Percentiles rank a stretch among this genome's conserved stretches.
Evolutionary conservation across 1,140 invertebrate species (phyloP).

Genomic region (Lasaia peninsularis): DNA sequence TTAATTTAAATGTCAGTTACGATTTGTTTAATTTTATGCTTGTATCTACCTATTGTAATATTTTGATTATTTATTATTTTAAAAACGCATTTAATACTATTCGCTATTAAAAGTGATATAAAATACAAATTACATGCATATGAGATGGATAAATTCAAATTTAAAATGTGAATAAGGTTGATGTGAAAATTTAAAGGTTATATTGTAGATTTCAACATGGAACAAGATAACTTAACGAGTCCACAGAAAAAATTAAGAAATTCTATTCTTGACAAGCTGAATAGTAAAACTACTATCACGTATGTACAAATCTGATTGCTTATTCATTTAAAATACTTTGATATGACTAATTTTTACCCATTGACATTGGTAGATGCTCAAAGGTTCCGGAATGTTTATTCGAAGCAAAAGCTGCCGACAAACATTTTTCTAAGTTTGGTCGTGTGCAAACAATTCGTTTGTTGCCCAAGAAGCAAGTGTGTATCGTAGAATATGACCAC

Average conservation of each 20-base stretch:
- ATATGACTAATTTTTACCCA: not conserved
- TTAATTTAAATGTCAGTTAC: too few relatives aligned
- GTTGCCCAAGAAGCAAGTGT: constrained; percentile 78
- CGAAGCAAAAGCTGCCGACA: constrained; percentile 79
- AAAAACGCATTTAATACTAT: too few relatives aligned
- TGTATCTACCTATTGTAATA: too few relatives aligned
- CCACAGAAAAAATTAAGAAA: constrained; percentile 51
- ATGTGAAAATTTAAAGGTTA: constrained; percentile 21
- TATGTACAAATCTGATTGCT: constrained; percentile 34
- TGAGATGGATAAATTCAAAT: too few relatives aligned
- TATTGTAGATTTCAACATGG: constrained; percentile 36
- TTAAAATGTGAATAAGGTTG: not conserved
- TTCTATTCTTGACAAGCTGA: constrained; percentile 36
- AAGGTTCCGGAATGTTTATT: constrained; percentile 82
- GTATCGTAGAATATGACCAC: constrained; percentile 80
- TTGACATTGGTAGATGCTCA: constrained; percentile 72
- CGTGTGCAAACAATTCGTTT: constrained; percentile 79
- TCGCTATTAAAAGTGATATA: too few relatives aligned
- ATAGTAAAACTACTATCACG: constrained; percentile 58
- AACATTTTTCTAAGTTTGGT: constrained; percentile 83
- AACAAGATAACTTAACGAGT: constrained; percentile 31
- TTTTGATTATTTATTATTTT: too few relatives aligned
- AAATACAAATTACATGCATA: too few relatives aligned
- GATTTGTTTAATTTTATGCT: too few relatives aligned
- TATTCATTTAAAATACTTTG: not conserved